A percentile compares a stretch with the other conserved stretches of the same genome.
Conservation (phyloP, 2,113 vertebrate species). For the Mus pahari region DNA sequence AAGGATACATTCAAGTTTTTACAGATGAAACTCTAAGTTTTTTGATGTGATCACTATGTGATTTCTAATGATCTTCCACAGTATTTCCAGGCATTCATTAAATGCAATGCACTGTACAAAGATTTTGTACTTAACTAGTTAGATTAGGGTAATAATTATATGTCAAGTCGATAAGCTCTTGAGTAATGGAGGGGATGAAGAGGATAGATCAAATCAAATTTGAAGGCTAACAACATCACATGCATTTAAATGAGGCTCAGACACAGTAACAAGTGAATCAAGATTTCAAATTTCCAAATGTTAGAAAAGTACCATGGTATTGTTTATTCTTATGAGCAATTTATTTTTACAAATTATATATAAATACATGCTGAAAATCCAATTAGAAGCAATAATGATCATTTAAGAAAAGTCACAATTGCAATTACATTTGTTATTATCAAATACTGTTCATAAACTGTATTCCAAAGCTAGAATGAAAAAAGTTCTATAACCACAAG, state of each 20-base stretch:
- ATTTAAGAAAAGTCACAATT: not conserved
- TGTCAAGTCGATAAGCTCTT: conserved; percentile 68
- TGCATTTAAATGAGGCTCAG: conserved; percentile 29
- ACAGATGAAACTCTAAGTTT: not conserved
- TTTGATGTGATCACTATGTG: conserved; percentile 20
- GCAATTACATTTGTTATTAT: not conserved
- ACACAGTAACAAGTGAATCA: not conserved
- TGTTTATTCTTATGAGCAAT: not conserved
- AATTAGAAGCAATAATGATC: not conserved
- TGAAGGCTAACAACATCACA: conserved; percentile 22
- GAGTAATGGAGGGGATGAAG: conserved; percentile 59
- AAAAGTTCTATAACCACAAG: not conserved
- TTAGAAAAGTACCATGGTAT: not conserved
- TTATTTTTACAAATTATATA: not conserved
- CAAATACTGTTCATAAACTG: not conserved
- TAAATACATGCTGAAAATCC: not conserved
- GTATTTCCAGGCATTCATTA: conserved; percentile 49
- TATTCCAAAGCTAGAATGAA: not conserved
- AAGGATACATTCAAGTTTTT: not conserved
- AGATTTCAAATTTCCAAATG: conserved; percentile 36
- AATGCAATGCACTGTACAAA: conserved; percentile 44
- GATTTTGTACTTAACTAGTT: conserved; percentile 56
- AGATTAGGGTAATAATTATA: conserved; percentile 70
- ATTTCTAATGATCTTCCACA: conserved; percentile 6
- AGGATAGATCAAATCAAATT: conserved; percentile 48